Evolutionary conservation across 2,113 vertebrate genomes (phyloP).

Genomic region (Podarcis cretensis): DNA sequence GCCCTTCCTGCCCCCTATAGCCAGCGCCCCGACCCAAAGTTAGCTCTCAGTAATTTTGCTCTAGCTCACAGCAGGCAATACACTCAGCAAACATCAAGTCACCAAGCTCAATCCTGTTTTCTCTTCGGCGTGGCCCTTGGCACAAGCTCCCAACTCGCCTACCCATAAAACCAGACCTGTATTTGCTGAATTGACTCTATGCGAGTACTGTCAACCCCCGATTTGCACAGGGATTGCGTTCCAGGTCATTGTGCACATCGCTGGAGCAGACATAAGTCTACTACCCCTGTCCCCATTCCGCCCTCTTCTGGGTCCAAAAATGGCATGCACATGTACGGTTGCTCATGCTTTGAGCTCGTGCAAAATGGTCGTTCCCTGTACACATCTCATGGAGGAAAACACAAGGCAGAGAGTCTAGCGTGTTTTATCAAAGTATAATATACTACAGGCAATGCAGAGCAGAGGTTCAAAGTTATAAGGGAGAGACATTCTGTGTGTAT

Average conservation of each 20-base stretch:
- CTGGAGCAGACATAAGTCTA: too few relatives aligned
- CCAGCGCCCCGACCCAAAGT: too few relatives aligned
- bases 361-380: too few relatives aligned
- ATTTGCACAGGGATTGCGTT: too few relatives aligned
- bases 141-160: neutral
- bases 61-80: neutral
- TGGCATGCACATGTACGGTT: too few relatives aligned
- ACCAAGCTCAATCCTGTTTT: neutral
- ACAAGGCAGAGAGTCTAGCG: neutral
- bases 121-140: neutral
- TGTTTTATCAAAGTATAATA: slow-evolving; percentile 21
- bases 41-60: too few relatives aligned
- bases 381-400: neutral
- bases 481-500: neutral
- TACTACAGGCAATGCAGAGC: neutral
- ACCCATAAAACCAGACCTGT: neutral
- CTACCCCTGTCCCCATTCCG: too few relatives aligned
- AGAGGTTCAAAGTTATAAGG: slow-evolving; percentile 5
- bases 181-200: neutral
- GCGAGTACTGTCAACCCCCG: neutral
- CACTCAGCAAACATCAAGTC: neutral
- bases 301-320: too few relatives aligned
- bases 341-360: too few relatives aligned
- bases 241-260: too few relatives aligned
- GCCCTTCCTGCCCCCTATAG: too few relatives aligned